Conservation (phyloP, 2,113 vertebrate species). For the Platysteira castanea region DNA sequence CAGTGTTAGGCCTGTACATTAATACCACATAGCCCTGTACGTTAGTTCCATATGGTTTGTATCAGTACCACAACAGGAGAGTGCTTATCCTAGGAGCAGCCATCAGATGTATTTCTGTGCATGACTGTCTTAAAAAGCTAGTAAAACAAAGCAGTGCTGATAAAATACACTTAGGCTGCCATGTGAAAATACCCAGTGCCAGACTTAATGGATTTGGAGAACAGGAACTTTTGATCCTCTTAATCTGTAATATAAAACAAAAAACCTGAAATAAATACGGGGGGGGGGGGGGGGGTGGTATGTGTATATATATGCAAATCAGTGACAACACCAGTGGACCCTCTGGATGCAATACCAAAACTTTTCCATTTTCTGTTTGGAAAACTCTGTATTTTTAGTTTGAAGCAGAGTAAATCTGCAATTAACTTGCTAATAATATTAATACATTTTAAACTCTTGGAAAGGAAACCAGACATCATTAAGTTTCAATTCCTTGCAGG, state of each 20-base stretch:
- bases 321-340: not conserved
- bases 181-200: not conserved
- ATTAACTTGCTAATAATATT: not conserved
- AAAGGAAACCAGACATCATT: not conserved
- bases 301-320: not conserved
- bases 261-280: not conserved
- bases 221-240: not conserved
- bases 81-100: not conserved
- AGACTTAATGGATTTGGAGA: not conserved
- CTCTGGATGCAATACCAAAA: not conserved
- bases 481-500: constrained; percentile 64
- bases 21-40: not conserved
- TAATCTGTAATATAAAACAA: not conserved
- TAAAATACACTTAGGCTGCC: not conserved
- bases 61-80: not conserved
- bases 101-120: not conserved
- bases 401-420: not conserved
- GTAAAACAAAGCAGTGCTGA: not conserved
- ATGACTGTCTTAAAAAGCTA: not conserved
- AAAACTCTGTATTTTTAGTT: not conserved
- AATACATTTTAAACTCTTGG: not conserved
- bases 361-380: not conserved
- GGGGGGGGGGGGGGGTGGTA: no score
- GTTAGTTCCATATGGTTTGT: not conserved
- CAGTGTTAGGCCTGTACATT: not conserved